Base-by-base conservation (phyloP, 2,888 invertebrate species). In the Torymus tubicola region DNA sequence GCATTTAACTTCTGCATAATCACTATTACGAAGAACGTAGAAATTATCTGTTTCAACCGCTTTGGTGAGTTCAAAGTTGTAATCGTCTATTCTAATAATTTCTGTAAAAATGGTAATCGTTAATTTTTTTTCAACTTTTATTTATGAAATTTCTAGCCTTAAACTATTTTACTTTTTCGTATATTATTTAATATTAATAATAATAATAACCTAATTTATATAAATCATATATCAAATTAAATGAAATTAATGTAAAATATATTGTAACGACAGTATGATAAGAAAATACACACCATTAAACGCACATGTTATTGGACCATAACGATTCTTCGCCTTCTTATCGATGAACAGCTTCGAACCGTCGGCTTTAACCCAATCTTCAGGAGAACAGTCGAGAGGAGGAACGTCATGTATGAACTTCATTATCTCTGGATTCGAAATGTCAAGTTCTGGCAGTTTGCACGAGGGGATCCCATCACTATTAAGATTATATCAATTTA, bases 341-440 rank as follows among this genome's bases (percentile, higher is more conserved):
- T 92, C 92, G 78, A 95, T 93, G 70, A 88, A 89, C 81, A 94
- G 93, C 83, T 87, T 90, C 0, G 91, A 91, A 53, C 91, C 91
- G 87, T 92, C 85, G 21, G 90, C 95, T 85, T 92, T 92, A 1
- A 97, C 96, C 98, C 97, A 98, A 88, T 97, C 95, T 82, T 90
- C 92, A 86, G 87, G 90, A 13, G 92, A 92, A 87, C 98, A 98
- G 14, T 92, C 90, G 2, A 97, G 91, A 0, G 93, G 93, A 0
- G 94, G 92, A 14, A 93, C 92, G 13, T 93, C 89, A 83, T 93
- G 92, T 80, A 96, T 93, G 85, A 95, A 96, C 87, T 94, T 93
- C 91, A 94, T 94, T 55, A 97, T 94, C 85, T 95, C 95, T 10
- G 94, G 93, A 82, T 95, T 94, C 86, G 94, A 92, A 53, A 95